These are phyloP conservation scores for Hydraecia micacea DNA, from an alignment of 2,888 invertebrate species.

Conservation along the genomic window DNA sequence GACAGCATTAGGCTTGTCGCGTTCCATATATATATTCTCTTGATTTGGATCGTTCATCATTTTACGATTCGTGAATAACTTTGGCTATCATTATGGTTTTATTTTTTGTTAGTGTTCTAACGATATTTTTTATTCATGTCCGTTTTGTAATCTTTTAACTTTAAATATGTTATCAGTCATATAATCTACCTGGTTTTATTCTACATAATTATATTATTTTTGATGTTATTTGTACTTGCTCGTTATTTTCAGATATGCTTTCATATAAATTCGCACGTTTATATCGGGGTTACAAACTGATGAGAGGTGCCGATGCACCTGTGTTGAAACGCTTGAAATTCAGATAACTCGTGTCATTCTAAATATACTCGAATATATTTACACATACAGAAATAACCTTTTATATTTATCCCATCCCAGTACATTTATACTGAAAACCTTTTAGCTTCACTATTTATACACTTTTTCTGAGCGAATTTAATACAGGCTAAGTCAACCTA, in stretches of 20 bases:
- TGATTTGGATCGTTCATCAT: neutral
- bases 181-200: neutral
- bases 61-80: neutral
- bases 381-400: conserved; percentile 57
- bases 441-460: conserved; percentile 49
- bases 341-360: conserved; percentile 67
- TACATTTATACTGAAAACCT: conserved; percentile 57
- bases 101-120: neutral
- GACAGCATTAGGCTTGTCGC: neutral
- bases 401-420: conserved; percentile 61
- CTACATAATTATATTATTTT: conserved; percentile 4
- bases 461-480: conserved; percentile 48
- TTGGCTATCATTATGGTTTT: neutral
- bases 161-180: neutral
- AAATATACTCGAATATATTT: conserved; percentile 66
- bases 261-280: conserved; percentile 45
- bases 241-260: conserved; percentile 41
- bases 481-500: conserved; percentile 39
- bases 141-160: neutral
- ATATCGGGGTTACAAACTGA: conserved; percentile 49
- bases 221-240: conserved; percentile 25
- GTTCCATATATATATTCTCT: neutral
- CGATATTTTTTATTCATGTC: neutral
- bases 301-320: conserved; percentile 60
- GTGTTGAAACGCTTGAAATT: conserved; percentile 63